Conservation (phyloP, 2,113 vertebrate species). For the Amphiprion ocellaris region DNA sequence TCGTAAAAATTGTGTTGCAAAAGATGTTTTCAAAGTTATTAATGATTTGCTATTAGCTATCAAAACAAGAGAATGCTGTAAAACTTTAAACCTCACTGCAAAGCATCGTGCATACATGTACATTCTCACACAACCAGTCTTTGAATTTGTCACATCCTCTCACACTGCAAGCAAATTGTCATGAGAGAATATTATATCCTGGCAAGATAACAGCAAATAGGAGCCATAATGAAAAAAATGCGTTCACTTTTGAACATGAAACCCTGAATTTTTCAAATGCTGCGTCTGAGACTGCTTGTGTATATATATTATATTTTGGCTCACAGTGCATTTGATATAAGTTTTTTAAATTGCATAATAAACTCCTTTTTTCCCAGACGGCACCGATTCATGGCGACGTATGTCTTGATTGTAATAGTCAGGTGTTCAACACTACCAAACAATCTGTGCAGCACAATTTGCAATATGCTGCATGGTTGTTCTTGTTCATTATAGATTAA, state of each 20-base stretch:
- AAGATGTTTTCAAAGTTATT: constrained; percentile 8
- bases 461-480: background rate
- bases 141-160: constrained; percentile 46
- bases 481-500: constrained; percentile 34
- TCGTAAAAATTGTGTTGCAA: constrained; percentile 1
- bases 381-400: constrained; percentile 1
- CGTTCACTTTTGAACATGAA: constrained; percentile 44
- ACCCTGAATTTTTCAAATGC: constrained; percentile 46
- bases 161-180: constrained; percentile 28
- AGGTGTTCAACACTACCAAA: background rate
- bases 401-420: constrained; percentile 11
- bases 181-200: constrained; percentile 31
- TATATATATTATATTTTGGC: background rate
- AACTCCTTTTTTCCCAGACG: constrained; percentile 32
- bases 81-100: constrained; percentile 6
- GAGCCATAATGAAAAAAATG: constrained; percentile 12
- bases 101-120: background rate
- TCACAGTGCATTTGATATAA: constrained; percentile 43
- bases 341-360: constrained; percentile 47
- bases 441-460: background rate
- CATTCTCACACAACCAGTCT: constrained; percentile 14
- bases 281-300: background rate
- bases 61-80: constrained; percentile 28
- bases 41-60: constrained; percentile 19
- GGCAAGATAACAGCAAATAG: constrained; percentile 25